Conservation (phyloP, 2,888 invertebrate genomes). For the Plutella xylostella region DNA sequence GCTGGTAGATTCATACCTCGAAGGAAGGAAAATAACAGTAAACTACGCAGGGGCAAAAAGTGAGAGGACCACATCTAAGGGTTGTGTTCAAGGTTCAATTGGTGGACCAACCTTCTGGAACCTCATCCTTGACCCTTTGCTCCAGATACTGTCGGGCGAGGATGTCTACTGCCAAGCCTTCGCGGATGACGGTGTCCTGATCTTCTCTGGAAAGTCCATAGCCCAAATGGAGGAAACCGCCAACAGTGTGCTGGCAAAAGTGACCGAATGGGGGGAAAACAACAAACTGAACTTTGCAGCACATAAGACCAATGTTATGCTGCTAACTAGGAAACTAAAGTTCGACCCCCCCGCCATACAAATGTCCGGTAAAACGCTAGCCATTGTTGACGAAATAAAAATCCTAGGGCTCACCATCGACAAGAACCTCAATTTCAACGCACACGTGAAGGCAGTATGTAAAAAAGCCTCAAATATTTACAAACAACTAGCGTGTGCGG, state of each 20-base stretch:
- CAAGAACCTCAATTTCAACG: conserved; percentile 12
- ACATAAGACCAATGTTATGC: conserved; percentile 4
- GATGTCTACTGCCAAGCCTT: background rate
- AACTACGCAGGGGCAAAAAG: too few relatives aligned
- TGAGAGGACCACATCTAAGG: too few relatives aligned
- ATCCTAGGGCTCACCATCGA: too few relatives aligned
- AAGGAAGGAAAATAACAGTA: too few relatives aligned
- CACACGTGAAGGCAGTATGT: conserved; percentile 6
- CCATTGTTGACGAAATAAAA: conserved; percentile 7
- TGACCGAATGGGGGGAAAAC: background rate
- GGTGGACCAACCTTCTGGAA: too few relatives aligned
- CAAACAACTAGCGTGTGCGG: conserved; percentile 7
- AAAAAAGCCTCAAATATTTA: conserved; percentile 8
- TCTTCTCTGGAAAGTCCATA: conserved; percentile 3
- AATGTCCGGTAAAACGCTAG: background rate
- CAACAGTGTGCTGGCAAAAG: background rate
- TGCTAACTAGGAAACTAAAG: conserved; percentile 5
- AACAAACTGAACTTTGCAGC: background rate
- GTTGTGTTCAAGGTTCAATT: too few relatives aligned
- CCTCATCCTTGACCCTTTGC: too few relatives aligned
- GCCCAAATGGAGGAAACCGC: conserved; percentile 1
- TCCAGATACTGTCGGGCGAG: too few relatives aligned
- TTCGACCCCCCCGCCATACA: background rate
- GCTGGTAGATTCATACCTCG: too few relatives aligned
- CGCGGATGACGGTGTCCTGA: background rate